A percentile compares a stretch with the other conserved stretches of the same genome.
phyloP scores from a whole-genome alignment of 2,888 invertebrate species.

The Iselma pallidipennis region DNA sequence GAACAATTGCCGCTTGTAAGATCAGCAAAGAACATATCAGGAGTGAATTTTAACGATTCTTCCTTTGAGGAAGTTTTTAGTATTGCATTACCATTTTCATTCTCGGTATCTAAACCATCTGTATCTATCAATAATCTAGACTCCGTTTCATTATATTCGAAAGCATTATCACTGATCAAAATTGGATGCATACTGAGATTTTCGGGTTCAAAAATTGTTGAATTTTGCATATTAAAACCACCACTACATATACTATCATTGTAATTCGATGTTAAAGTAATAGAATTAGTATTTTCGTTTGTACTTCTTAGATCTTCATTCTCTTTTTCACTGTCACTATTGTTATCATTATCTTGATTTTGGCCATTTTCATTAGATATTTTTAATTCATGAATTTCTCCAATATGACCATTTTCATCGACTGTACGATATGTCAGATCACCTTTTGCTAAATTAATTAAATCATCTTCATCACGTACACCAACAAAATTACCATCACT shows the following conservation, averaged over 20 bases:
- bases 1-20: conserved; percentile 11
- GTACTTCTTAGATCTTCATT: background rate
- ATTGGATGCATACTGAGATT: conserved; percentile 23
- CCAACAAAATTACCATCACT: conserved; percentile 67
- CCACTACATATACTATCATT: conserved; percentile 15
- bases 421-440: conserved; percentile 51
- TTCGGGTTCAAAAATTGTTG: conserved; percentile 21
- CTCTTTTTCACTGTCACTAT: background rate
- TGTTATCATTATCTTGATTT: background rate
- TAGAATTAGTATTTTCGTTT: background rate
- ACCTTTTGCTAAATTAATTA: conserved; percentile 52
- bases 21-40: conserved; percentile 45
- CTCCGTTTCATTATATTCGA: background rate
- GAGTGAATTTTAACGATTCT: conserved; percentile 37
- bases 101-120: background rate
- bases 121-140: background rate
- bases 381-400: conserved; percentile 49
- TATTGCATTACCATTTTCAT: background rate
- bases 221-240: conserved; percentile 16
- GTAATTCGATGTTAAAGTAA: conserved; percentile 3
- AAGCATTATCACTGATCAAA: conserved; percentile 9
- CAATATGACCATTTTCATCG: conserved; percentile 50
- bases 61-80: conserved; percentile 4
- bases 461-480: conserved; percentile 64
- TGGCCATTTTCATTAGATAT: conserved; percentile 13